Conservation (phyloP, 2,888 invertebrate species). For the Acholoe squamosa region DNA sequence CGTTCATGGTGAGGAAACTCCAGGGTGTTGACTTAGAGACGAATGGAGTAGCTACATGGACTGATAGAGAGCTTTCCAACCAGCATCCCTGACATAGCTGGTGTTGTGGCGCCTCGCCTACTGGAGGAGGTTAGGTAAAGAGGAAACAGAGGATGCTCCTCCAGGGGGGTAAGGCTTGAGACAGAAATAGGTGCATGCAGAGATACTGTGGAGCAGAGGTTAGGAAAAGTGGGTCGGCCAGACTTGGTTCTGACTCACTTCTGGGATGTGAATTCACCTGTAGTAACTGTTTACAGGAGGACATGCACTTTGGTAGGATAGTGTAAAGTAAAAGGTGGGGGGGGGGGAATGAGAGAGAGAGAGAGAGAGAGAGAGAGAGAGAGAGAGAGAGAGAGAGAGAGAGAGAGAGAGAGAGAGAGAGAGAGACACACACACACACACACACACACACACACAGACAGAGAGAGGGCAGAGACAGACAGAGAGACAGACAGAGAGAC, state of each 20-base stretch:
- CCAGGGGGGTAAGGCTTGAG: neutral
- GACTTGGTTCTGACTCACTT: neutral
- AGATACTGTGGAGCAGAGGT: neutral
- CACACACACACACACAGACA: no score
- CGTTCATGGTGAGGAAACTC: neutral
- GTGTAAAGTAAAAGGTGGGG: no score
- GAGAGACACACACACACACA: no score
- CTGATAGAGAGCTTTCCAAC: neutral
- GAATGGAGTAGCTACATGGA: constrained; percentile 2
- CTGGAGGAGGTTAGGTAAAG: neutral
- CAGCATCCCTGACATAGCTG: constrained; percentile 20
- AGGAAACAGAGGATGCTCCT: neutral
- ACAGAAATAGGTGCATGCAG: constrained; percentile 24
- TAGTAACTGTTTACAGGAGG: no score
- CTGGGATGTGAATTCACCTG: no score
- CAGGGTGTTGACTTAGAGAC: neutral
- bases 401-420: no score
- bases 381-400: no score
- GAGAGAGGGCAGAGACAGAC: no score
- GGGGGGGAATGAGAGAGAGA: no score
- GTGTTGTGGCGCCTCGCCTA: neutral
- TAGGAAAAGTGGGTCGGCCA: neutral
- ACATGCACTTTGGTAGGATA: no score
- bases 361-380: no score
- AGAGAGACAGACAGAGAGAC: no score